Conservation (phyloP, 2,113 vertebrate species). For the Cyanoliseus patagonus region DNA sequence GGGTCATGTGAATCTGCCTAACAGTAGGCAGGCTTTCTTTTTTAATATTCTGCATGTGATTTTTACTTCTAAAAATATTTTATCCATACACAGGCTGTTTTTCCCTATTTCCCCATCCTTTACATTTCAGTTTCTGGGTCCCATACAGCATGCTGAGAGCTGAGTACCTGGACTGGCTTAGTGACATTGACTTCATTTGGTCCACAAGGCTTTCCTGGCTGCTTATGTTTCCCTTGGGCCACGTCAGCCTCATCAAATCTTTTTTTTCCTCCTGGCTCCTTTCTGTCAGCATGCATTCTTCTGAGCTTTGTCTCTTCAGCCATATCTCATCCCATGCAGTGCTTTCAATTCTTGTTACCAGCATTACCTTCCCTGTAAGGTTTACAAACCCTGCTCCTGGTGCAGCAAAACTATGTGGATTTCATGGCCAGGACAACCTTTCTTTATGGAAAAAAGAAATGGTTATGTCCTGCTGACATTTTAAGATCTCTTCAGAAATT, state of each 20-base stretch:
- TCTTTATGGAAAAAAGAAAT: background rate
- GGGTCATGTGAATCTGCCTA: background rate
- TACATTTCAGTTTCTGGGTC: background rate
- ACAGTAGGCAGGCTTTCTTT: background rate
- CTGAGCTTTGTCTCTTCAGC: background rate
- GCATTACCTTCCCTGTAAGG: background rate
- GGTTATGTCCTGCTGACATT: background rate
- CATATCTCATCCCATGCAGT: background rate
- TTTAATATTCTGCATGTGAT: background rate
- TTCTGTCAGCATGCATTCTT: conserved; percentile 29
- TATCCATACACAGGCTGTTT: background rate
- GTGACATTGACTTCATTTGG: background rate
- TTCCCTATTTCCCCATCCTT: background rate
- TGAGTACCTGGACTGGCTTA: background rate
- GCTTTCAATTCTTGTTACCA: conserved; percentile 21
- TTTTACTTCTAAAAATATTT: background rate
- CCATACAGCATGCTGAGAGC: background rate
- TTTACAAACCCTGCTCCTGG: background rate
- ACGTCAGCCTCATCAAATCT: conserved; percentile 5
- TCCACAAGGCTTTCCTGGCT: background rate
- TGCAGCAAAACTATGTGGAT: background rate
- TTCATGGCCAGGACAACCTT: conserved; percentile 7
- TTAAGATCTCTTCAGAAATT: conserved; percentile 1
- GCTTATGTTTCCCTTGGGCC: conserved; percentile 1
- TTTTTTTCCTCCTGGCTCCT: conserved; percentile 25